phyloP scores from a whole-genome alignment of 2,113 vertebrate species.

The Zosterops japonicus region DNA sequence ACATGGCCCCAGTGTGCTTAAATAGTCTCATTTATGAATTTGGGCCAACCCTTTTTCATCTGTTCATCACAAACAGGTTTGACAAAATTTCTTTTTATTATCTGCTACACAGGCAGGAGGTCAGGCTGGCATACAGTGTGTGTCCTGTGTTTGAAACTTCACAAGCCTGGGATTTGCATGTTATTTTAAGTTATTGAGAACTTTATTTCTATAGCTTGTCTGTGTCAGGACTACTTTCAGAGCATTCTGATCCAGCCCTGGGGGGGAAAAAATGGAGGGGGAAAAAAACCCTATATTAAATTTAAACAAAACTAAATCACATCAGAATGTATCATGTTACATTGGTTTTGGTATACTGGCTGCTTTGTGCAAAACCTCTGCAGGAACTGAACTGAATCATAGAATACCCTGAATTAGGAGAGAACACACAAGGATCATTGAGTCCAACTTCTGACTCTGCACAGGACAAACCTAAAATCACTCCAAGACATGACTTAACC shows the following conservation, averaged over 20 bases:
- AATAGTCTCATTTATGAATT: neutral
- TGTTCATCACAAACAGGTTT: neutral
- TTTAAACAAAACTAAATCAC: neutral
- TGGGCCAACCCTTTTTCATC: neutral
- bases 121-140: neutral
- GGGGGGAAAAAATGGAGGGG: fast-evolving
- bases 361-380: neutral
- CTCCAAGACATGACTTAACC: neutral
- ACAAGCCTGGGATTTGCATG: neutral
- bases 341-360: neutral
- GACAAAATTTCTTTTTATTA: conserved; percentile 20
- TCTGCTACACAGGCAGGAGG: neutral
- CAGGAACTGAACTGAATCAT: neutral
- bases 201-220: neutral
- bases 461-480: neutral
- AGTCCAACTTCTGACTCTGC: neutral
- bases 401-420: neutral
- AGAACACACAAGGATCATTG: neutral
- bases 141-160: neutral
- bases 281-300: neutral
- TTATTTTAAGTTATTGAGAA: conserved; percentile 5
- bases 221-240: neutral
- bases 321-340: neutral
- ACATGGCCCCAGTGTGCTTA: neutral
- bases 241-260: neutral